Evolutionary conservation across 2,113 vertebrate species (phyloP).

Genomic region (Zosterops borbonicus): DNA sequence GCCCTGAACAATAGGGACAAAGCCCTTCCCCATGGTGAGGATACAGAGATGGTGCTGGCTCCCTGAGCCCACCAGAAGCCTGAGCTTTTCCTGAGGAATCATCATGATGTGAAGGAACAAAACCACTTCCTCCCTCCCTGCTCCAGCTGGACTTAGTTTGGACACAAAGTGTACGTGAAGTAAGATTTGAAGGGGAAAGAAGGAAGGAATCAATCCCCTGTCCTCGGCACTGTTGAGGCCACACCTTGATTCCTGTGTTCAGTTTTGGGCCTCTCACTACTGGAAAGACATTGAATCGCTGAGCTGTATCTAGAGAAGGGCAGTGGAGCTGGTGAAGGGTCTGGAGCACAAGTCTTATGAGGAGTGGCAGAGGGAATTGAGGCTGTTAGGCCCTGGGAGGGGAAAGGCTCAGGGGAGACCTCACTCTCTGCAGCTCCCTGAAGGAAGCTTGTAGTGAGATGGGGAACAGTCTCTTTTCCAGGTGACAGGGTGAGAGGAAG

Average conservation of each 20-base stretch:
- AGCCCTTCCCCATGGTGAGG: background rate
- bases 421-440: background rate
- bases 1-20: background rate
- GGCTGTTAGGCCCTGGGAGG: background rate
- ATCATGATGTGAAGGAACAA: background rate
- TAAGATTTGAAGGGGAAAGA: background rate
- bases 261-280: background rate
- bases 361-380: background rate
- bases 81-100: background rate
- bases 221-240: background rate
- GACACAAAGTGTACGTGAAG: background rate
- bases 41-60: fast-evolving
- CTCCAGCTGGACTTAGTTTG: background rate
- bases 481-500: background rate
- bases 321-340: background rate
- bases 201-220: fast-evolving
- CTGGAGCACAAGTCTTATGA: background rate
- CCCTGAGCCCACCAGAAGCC: background rate
- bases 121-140: fast-evolving
- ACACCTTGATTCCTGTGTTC: background rate
- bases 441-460: background rate
- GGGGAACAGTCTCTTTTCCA: background rate
- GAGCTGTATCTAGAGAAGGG: background rate
- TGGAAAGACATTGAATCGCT: background rate
- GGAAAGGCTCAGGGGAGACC: background rate